phyloP scores from a whole-genome alignment of 2,797 vertebrate species.

The Bucorvus abyssinicus region DNA sequence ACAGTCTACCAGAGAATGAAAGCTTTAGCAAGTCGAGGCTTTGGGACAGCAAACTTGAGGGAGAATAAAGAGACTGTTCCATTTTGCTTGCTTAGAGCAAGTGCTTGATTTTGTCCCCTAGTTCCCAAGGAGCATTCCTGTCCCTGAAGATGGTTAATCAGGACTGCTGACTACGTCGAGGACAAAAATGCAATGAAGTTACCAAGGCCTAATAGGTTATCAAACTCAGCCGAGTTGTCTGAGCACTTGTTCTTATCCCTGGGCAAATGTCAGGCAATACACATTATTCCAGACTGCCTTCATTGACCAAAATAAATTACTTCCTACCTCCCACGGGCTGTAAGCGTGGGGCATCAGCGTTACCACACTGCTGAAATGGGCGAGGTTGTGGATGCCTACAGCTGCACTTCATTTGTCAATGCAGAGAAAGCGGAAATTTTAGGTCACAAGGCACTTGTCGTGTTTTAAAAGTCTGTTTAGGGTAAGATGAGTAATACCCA shows the following conservation, averaged over 20 bases:
- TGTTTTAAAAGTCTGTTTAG: not conserved
- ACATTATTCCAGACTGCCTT: not conserved
- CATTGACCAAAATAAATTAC: not conserved
- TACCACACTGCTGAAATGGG: not conserved
- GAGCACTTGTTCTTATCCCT: not conserved
- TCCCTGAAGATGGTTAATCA: not conserved
- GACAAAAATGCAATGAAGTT: not conserved
- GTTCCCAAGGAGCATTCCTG: not conserved
- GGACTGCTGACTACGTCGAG: not conserved
- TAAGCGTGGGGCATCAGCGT: not conserved
- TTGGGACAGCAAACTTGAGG: not conserved
- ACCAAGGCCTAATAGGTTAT: not conserved
- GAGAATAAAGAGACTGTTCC: accelerated
- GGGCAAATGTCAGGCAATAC: not conserved
- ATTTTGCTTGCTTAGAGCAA: not conserved
- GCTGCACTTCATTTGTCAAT: not conserved
- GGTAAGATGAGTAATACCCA: not conserved
- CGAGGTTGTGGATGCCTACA: not conserved
- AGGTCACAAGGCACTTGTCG: not conserved
- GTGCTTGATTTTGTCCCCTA: not conserved
- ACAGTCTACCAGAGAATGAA: not conserved
- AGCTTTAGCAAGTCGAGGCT: not conserved
- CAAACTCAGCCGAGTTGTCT: not conserved
- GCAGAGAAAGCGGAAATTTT: not conserved
- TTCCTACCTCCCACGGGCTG: not conserved